Base-by-base conservation (phyloP, 2,888 invertebrate species). In the Torymus texanus region DNA sequence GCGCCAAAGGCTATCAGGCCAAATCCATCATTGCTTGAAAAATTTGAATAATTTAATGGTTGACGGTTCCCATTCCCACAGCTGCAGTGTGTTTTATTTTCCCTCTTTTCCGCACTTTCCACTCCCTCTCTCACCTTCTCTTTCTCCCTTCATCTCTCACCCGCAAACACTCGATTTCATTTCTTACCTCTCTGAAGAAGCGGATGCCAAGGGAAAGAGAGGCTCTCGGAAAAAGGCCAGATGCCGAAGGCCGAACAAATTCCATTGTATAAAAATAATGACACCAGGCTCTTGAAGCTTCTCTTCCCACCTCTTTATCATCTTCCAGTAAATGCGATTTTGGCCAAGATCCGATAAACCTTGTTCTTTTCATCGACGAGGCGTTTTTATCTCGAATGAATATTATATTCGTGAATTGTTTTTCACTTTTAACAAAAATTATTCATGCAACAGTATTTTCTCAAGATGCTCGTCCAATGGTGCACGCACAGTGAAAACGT, bases 11-110 rank as follows among this genome's bases (percentile, higher is more conserved):
- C 41, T 58, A 58, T 58, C 73, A 14, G 12, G 56, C 56, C 56
- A 41, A 65, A 73, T 72, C 55, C 51, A 62, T 62, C 62, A 55
- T 61, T 24, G 51, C 62, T 61, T 18, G 61, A 58, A 53, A 72
- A 72, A 72, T 73, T 73, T 73, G 65, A 73, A 73, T 73, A 73
- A 73, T 73, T 73, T 73, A 73, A 73, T 73, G 73, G 65, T 41
- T 50, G 62, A 13, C 41, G 1, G 11, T 29, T n/a, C 11, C 67
- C 2, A 11, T n/a, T 56, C 53, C 24, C 53, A 21, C 21, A 2
- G 10, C 21, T 41, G 53, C 21, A 2, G 10, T 13, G 8, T 21
- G 21, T 21, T n/a, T 13, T 21, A 10, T 3, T 59, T n/a, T 58
- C 18, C 0, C 61, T 72, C 51, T 62, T 29, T n/a, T 53, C 14